These are phyloP conservation scores for Papio anubis DNA, from an alignment of 2,113 vertebrate genomes.

Conservation along the genomic window DNA sequence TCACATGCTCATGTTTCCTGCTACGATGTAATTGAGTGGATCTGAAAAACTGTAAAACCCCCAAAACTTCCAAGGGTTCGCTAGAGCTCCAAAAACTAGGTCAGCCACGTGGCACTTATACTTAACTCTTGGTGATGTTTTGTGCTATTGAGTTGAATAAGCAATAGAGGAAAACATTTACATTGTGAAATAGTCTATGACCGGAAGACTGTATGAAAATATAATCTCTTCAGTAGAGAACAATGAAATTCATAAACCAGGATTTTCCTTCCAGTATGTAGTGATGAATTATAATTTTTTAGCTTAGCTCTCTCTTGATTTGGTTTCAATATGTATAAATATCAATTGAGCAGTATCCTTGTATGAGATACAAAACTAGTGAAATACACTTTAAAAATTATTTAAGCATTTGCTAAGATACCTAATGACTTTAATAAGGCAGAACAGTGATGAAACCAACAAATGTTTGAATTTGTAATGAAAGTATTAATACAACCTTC, in stretches of 20 bases:
- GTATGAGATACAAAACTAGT: background rate
- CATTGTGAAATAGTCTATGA: background rate
- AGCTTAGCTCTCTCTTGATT: background rate
- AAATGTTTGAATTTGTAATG: background rate
- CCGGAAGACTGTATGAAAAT: background rate
- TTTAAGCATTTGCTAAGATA: conserved; percentile 29
- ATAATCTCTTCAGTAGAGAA: conserved; percentile 12
- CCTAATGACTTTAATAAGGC: background rate
- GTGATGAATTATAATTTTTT: conserved; percentile 26
- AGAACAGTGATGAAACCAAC: background rate
- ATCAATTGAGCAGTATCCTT: background rate
- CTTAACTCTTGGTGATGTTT: background rate
- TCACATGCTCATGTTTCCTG: conserved; percentile 38
- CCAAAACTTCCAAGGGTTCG: conserved; percentile 9
- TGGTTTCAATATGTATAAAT: conserved; percentile 1
- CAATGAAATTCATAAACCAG: conserved; percentile 3
- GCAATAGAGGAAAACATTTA: background rate
- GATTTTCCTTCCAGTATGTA: background rate
- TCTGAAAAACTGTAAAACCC: conserved; percentile 2
- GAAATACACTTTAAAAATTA: conserved; percentile 18
- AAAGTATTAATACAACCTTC: background rate
- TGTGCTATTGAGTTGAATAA: background rate
- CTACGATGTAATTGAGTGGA: conserved; percentile 53
- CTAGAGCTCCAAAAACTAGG: conserved; percentile 32
- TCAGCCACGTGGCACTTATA: conserved; percentile 8